These are phyloP conservation scores for Tipula confusa DNA, from an alignment of 2,888 invertebrate genomes.

Conservation along the genomic window DNA sequence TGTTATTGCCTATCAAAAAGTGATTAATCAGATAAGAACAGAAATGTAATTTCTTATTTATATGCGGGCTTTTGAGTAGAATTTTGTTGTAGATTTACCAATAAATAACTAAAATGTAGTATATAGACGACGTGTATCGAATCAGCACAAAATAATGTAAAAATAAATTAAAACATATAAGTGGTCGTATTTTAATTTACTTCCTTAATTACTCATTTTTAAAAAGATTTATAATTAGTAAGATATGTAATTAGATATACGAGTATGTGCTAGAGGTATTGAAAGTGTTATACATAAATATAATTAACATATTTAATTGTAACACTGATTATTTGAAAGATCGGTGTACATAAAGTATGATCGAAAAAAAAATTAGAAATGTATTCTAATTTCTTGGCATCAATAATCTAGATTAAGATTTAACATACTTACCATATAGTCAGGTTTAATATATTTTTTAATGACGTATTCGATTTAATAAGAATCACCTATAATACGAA, in stretches of 20 bases:
- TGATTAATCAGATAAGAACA: slow-evolving; percentile 8
- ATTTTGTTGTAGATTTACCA: not conserved
- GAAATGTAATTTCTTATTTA: not conserved
- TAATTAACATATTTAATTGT: too few species aligned
- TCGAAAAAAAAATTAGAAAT: too few species aligned
- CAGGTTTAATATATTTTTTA: too few species aligned
- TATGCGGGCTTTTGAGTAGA: not conserved
- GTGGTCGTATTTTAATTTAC: not conserved
- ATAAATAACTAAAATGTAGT: too few species aligned
- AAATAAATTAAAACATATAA: not conserved
- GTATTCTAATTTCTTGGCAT: too few species aligned
- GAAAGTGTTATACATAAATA: too few species aligned
- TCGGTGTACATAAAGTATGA: too few species aligned
- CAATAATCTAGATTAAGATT: too few species aligned
- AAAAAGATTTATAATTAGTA: not conserved
- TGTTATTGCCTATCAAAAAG: slow-evolving; percentile 12
- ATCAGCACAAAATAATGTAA: not conserved
- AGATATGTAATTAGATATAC: not conserved
- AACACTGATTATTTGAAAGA: too few species aligned
- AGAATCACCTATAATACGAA: too few species aligned
- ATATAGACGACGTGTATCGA: not conserved
- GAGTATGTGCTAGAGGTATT: not conserved
- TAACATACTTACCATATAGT: too few species aligned
- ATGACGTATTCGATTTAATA: too few species aligned
- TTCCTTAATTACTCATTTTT: not conserved